Evolutionary conservation across 2,888 invertebrate genomes (phyloP).

Genomic region (Lepidochrysops patricia): DNA sequence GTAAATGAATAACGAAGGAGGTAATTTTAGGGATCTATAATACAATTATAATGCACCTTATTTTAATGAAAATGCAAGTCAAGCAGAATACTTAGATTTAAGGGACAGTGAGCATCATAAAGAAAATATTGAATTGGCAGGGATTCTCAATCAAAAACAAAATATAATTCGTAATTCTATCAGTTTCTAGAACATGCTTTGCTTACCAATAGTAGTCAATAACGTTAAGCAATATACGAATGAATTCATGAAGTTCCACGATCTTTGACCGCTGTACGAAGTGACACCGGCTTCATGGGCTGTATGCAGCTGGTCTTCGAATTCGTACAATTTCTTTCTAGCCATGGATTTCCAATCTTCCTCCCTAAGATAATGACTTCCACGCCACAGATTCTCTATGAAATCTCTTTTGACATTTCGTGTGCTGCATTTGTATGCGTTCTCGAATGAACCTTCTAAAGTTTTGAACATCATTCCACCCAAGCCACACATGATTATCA

Average conservation of each 20-base stretch:
- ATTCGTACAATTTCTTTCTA: constrained; percentile 83
- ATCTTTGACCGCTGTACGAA: constrained; percentile 86
- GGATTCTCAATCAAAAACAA: background rate
- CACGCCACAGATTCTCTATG: constrained; percentile 86
- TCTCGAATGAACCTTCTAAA: constrained; percentile 89
- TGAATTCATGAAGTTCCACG: constrained; percentile 92
- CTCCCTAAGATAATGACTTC: constrained; percentile 86
- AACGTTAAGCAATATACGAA: constrained; percentile 90
- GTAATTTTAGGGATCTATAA: no score
- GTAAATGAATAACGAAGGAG: no score
- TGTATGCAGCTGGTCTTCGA: constrained; percentile 88
- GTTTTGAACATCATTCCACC: constrained; percentile 87
- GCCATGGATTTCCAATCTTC: constrained; percentile 94
- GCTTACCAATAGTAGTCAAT: constrained; percentile 91
- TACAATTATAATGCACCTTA: no score
- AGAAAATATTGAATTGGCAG: no score
- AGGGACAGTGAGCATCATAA: no score
- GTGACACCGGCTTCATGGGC: constrained; percentile 90
- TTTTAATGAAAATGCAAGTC: no score
- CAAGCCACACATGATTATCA: constrained; percentile 83
- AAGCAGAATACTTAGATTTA: no score
- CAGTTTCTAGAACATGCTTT: constrained; percentile 17
- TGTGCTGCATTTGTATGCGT: constrained; percentile 90
- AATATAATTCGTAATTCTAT: background rate
- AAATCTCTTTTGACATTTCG: constrained; percentile 90